Evolutionary conservation across 2,797 vertebrate species (phyloP).

Genomic region (Cheirogaleus major): DNA sequence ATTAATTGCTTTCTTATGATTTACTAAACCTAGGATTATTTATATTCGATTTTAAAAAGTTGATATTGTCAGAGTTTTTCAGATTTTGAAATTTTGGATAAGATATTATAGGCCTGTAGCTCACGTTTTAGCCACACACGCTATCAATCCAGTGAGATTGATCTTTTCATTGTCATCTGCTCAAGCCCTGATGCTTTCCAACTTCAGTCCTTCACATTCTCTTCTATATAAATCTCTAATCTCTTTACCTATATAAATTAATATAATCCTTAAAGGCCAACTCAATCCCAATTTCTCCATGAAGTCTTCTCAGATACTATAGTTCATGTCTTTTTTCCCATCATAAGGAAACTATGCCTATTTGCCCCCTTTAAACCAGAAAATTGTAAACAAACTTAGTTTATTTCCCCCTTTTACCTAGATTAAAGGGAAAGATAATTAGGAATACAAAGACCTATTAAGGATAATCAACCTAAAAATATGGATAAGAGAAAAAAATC

Average conservation of each 20-base stretch:
- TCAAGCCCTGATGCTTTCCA: neutral
- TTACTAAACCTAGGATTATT: neutral
- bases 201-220: neutral
- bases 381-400: neutral
- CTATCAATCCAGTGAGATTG: neutral
- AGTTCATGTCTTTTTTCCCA: neutral
- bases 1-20: neutral
- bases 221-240: neutral
- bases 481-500: neutral
- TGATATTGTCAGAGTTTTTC: neutral
- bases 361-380: neutral
- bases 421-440: neutral
- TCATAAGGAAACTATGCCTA: neutral
- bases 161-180: neutral
- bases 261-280: neutral
- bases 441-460: neutral
- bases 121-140: neutral
- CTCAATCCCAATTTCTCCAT: neutral
- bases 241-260: neutral
- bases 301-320: neutral
- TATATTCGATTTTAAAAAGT: neutral
- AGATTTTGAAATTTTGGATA: neutral
- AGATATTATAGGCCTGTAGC: neutral
- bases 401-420: neutral
- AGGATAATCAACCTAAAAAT: neutral